Conservation (phyloP, 1,140 invertebrate species). For the Teleogryllus occipitalis region DNA sequence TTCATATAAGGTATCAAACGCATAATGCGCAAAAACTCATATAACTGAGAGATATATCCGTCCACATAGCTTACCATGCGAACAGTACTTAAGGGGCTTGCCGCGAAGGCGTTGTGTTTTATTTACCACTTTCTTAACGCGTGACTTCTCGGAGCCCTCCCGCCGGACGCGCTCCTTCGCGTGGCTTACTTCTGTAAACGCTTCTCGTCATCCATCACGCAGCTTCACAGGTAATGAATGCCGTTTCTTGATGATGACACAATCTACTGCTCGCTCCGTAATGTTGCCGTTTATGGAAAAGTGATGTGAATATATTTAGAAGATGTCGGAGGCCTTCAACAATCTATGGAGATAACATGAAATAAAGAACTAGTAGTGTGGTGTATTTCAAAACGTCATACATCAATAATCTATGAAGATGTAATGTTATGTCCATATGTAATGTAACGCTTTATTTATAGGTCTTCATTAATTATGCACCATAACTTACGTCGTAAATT, state of each 20-base stretch:
- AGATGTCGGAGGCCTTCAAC: background rate
- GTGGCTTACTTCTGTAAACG: background rate
- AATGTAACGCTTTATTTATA: background rate
- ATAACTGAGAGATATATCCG: too few species aligned
- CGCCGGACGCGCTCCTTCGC: background rate
- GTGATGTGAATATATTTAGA: background rate
- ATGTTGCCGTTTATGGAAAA: background rate
- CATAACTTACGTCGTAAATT: background rate
- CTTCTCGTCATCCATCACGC: background rate
- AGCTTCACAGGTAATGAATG: background rate
- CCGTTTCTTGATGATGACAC: background rate
- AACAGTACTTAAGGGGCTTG: too few species aligned
- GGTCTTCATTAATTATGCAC: background rate
- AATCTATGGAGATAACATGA: background rate
- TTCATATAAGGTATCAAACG: too few species aligned
- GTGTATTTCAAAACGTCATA: background rate
- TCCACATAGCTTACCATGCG: too few species aligned
- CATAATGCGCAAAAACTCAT: too few species aligned
- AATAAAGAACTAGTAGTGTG: background rate
- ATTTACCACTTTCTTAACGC: too few species aligned
- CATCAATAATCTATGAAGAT: conserved; percentile 5
- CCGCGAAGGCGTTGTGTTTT: too few species aligned
- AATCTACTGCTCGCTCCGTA: background rate
- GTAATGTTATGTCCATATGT: background rate
- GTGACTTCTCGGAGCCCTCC: background rate